These are phyloP conservation scores for Malacoraja senta DNA, from an alignment of 2,797 vertebrate species.

Conservation along the genomic window DNA sequence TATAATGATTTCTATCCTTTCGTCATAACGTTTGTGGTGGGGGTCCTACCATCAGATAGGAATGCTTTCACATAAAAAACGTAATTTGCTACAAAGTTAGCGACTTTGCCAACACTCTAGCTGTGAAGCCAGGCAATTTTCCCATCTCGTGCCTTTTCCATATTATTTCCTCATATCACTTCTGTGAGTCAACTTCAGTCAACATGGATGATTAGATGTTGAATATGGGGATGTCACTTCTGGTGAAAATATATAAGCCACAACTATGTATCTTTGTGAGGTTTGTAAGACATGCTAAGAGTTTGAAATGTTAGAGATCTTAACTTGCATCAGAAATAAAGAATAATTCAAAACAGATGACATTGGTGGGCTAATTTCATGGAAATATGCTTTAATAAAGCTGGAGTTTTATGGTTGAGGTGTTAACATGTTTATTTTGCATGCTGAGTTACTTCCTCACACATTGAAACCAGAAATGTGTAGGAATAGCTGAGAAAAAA, in stretches of 20 bases:
- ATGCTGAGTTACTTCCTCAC: neutral
- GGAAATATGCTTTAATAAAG: neutral
- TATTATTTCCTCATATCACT: neutral
- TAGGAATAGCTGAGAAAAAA: neutral
- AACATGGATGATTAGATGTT: neutral
- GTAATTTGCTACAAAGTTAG: neutral
- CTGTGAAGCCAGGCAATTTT: neutral
- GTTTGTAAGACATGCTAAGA: neutral
- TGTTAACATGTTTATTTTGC: conserved; percentile 16
- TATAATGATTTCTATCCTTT: neutral
- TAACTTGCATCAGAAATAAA: neutral
- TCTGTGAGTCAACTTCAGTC: neutral
- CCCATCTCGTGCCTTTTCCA: neutral
- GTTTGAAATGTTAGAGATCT: neutral
- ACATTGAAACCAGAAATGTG: neutral
- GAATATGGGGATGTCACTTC: neutral
- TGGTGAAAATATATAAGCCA: neutral
- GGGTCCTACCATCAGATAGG: neutral
- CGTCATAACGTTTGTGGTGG: neutral
- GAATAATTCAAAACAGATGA: neutral
- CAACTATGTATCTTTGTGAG: neutral
- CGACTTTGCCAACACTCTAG: neutral
- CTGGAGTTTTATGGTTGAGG: neutral
- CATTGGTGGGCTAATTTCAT: neutral
- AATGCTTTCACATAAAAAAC: neutral